phyloP scores from a whole-genome alignment of 2,113 vertebrate genomes.

The Aplodontia rufa region DNA sequence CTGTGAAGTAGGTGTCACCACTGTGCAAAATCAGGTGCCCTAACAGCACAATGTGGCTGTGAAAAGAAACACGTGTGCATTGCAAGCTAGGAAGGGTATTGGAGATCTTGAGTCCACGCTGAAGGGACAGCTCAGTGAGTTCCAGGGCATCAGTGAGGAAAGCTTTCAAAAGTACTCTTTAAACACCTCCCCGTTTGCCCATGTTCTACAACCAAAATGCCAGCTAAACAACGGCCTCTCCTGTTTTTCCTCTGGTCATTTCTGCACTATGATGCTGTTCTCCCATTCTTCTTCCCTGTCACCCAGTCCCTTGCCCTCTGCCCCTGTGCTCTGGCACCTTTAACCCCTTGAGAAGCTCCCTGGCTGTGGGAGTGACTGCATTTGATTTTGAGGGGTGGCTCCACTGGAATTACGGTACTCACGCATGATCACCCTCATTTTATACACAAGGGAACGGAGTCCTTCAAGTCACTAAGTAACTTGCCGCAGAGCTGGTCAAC shows the following conservation, averaged over 20 bases:
- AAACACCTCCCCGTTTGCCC: not conserved
- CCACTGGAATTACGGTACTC: not conserved
- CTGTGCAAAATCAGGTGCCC: not conserved
- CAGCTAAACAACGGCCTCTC: not conserved
- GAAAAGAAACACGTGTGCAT: not conserved
- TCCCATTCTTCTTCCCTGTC: not conserved
- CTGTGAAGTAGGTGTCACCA: not conserved
- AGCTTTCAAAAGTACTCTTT: not conserved
- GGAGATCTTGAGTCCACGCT: not conserved
- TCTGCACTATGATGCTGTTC: not conserved
- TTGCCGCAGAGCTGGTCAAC: not conserved
- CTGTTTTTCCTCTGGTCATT: not conserved
- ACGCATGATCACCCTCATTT: not conserved
- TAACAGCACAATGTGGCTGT: not conserved
- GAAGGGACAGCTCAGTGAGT: not conserved
- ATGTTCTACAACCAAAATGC: not conserved
- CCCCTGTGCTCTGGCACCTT: not conserved
- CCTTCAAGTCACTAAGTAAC: not conserved
- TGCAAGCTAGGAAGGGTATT: not conserved
- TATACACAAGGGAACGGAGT: not conserved
- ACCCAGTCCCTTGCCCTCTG: not conserved
- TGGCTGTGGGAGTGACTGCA: not conserved
- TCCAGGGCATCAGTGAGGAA: not conserved
- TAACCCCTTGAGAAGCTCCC: not conserved
- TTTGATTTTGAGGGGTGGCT: not conserved